phyloP scores from a whole-genome alignment of 2,888 invertebrate genomes.

The Archips xylosteana region DNA sequence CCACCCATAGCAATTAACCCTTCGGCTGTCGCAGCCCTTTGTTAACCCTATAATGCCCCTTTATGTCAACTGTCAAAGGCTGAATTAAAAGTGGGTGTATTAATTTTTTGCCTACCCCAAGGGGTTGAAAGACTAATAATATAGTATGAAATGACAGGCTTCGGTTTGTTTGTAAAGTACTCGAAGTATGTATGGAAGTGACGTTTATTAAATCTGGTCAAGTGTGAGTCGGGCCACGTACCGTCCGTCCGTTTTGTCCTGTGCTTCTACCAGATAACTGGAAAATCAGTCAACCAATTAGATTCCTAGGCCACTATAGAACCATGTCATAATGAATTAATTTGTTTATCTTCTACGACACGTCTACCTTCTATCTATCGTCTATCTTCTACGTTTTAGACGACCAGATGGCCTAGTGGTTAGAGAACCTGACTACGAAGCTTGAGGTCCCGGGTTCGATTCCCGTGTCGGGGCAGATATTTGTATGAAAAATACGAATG shows the following conservation, averaged over 20 bases:
- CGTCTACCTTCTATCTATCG: too few relatives aligned
- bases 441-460: too few relatives aligned
- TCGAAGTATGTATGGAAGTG: slow-evolving; percentile 25
- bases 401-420: too few relatives aligned
- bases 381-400: too few relatives aligned
- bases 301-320: too few relatives aligned
- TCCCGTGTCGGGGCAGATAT: too few relatives aligned
- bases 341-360: too few relatives aligned
- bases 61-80: slow-evolving; percentile 83
- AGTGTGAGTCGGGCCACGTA: background rate
- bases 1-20: slow-evolving; percentile 81
- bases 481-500: too few relatives aligned
- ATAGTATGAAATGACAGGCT: slow-evolving; percentile 70
- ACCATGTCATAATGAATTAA: too few relatives aligned
- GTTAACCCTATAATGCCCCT: slow-evolving; percentile 77
- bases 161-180: slow-evolving; percentile 43
- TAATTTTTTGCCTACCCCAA: slow-evolving; percentile 62
- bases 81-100: slow-evolving; percentile 82
- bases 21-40: slow-evolving; percentile 77
- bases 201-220: background rate
- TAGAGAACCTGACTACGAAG: too few relatives aligned
- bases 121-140: slow-evolving; percentile 78
- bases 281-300: too few relatives aligned
- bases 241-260: too few relatives aligned
- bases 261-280: background rate